Base-by-base conservation (phyloP, 2,888 invertebrate genomes). In the Melinopterus prodromus region DNA sequence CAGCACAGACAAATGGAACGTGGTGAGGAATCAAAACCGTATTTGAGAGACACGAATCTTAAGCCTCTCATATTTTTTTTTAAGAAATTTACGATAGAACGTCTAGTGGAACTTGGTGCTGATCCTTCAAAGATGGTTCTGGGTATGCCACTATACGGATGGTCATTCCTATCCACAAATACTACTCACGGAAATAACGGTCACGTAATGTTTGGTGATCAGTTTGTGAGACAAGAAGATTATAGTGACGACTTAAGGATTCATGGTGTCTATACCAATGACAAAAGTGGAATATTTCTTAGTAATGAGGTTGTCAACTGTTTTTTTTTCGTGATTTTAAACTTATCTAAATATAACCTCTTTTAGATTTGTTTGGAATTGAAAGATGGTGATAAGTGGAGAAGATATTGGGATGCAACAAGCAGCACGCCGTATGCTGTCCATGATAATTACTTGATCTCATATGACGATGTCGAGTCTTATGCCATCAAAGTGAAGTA, bases 141-240 rank as follows among this genome's bases (percentile, higher is more conserved):
- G 0, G 96, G 96, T 0, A 87, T 95, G 16, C 93, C 94, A 0
- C 89, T 93, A 14, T 96, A 95, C 82, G 96, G 95, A 0, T 91
- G 93, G 78, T 90, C 92, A 0, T 95, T 93, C 83, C 92, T 91
- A 14, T 87, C 96, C 12, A 86, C 88, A 0, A 86, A 91, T 82
- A 83, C 89, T 6, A 85, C 82, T 0, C 84, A 88, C 0, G 89
- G n/a, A 35, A 7, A 53, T 9, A 36, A 74, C n/a, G 15, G 35
- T 2, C 16, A 74, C 2, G 9, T 74, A 2, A 26, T 36, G 37
- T 37, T 74, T 35, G 74, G 74, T 36, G 74, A 74, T 26, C 6
- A n/a, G 14, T 74, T 74, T 74, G n/a, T 36, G 14, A n/a, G 7
- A 74, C 35, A 15, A 7, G 36, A 16, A 35, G 26, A 26, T 9